phyloP scores from a whole-genome alignment of 2,113 vertebrate genomes.

The Prunella fulvescens region DNA sequence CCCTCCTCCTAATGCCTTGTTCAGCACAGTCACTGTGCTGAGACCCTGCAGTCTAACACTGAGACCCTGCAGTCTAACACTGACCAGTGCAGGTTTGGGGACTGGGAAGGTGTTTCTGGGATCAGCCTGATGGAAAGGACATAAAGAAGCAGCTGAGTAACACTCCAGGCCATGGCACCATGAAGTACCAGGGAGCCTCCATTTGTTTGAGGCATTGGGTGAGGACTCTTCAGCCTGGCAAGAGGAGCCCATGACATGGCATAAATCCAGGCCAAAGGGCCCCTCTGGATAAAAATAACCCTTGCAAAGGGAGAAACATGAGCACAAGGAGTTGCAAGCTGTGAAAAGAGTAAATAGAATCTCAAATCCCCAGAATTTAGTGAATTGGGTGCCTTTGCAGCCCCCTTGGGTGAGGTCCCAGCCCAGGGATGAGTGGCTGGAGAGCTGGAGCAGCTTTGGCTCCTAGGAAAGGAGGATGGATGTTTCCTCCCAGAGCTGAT shows the following conservation, averaged over 20 bases:
- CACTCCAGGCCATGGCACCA: rapidly evolving
- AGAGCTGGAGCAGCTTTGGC: neutral
- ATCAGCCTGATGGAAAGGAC: neutral
- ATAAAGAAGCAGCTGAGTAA: neutral
- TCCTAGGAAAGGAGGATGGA: neutral
- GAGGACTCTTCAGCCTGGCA: neutral
- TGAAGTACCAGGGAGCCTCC: neutral
- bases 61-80: too few species aligned
- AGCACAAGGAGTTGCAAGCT: neutral
- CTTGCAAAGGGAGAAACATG: neutral
- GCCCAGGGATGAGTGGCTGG: neutral
- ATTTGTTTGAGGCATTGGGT: rapidly evolving
- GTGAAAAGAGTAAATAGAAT: neutral
- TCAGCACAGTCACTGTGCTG: neutral
- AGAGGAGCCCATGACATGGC: neutral
- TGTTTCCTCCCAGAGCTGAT: neutral
- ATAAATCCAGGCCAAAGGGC: neutral
- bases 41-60: rapidly evolving
- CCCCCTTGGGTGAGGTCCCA: rapidly evolving
- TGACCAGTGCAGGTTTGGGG: rapidly evolving
- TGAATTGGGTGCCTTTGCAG: neutral
- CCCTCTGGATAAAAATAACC: neutral
- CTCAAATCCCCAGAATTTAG: neutral
- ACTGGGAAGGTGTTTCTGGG: neutral
- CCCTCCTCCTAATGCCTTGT: neutral